Evolutionary conservation across 2,797 vertebrate genomes (phyloP), one percentile per base, ranked within the genome.

Genomic region (Discoglossus pictus): DNA sequence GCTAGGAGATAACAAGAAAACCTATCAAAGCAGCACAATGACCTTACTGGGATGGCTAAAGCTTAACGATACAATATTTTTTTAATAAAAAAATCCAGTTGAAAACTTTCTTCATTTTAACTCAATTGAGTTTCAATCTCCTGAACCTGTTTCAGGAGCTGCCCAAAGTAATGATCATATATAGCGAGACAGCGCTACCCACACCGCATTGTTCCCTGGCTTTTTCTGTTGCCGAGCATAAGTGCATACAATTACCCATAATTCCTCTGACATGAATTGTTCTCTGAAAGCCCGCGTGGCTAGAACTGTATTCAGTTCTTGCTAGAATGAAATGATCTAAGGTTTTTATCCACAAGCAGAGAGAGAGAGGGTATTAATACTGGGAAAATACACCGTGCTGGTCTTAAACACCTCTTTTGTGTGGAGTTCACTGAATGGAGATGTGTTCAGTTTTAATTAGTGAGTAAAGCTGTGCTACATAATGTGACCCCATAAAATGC

Each of bases 11-110:
- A 73, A 79, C 62, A 65, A 10, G 63, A 68, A 75, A 82, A 73
- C 56, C 59, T 74, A 67, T 47, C 72, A 74, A 51, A 63, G 60
- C 72, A 74, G 62, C 55, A 51, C 39, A 74, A 50, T 80, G 78
- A 76, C 77, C 77, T 80, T 82, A 82, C 76, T 78, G 67, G 77
- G 77, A 72, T 54, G 65, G 63, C 51, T 74, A 65, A 53, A 74
- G 70, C 36, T 0, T 39, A 74, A 75, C 62, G 2, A 65, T 21
- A n/a, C 39, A 52, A 68, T 74, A 60, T 18, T 43, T 20, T 20
- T 47, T 12, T 23, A 50, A 31, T 12, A 3, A 6, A 21, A 56
- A 6, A 15, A 44, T 15, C 21, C 18, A 38, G 8, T 15, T 36
- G 7, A 68, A 73, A 76, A 63, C 39, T 48, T 42, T 76, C 64